These are phyloP conservation scores for Melanargia galathea DNA, from an alignment of 2,888 invertebrate genomes.

Conservation along the genomic window DNA sequence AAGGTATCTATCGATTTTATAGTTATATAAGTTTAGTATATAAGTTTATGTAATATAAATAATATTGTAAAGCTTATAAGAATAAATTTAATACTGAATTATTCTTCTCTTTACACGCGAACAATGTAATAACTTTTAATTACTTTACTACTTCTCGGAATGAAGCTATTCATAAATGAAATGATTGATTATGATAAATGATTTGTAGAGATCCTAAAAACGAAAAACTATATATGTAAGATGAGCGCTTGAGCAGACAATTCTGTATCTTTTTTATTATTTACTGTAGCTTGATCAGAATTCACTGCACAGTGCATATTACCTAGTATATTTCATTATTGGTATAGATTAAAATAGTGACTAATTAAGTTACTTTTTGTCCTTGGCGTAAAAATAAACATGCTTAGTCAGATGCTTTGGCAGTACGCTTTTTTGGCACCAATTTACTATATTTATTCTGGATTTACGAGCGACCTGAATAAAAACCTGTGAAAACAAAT, in stretches of 20 bases:
- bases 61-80: slow-evolving; percentile 14
- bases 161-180: too few species aligned
- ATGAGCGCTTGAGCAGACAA: background rate
- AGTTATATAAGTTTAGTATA: slow-evolving; percentile 14
- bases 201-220: too few species aligned
- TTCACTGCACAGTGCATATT: background rate
- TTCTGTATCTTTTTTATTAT: background rate
- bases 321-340: background rate
- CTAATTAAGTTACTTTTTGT: slow-evolving; percentile 21
- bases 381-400: slow-evolving; percentile 24
- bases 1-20: slow-evolving; percentile 26
- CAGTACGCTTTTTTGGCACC: slow-evolving; percentile 30
- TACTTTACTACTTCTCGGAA: too few species aligned
- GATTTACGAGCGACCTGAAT: slow-evolving; percentile 21
- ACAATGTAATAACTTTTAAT: background rate
- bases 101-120: background rate
- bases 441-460: slow-evolving; percentile 20
- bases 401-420: slow-evolving; percentile 30
- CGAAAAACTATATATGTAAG: too few species aligned
- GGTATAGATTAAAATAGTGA: slow-evolving; percentile 15
- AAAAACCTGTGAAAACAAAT: slow-evolving; percentile 15
- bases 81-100: slow-evolving; percentile 5
- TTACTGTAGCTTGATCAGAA: too few species aligned
- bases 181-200: too few species aligned
- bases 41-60: too few species aligned